phyloP scores from a whole-genome alignment of 2,888 invertebrate species.

The Halictus quadricinctus region DNA sequence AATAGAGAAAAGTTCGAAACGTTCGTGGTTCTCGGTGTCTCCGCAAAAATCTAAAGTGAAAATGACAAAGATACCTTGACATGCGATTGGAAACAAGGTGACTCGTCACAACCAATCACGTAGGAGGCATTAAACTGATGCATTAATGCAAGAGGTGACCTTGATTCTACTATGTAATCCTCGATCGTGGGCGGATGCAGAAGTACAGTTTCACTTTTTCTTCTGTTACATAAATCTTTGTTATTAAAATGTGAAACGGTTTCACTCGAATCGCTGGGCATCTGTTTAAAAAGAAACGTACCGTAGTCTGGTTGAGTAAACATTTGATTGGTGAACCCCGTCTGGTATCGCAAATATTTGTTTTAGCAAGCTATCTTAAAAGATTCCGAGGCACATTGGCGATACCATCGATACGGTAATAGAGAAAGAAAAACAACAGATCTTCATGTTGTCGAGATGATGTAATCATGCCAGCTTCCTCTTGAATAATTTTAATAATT shows the following conservation, averaged over 20 bases:
- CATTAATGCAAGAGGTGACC: slow-evolving; percentile 61
- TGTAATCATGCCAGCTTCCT: slow-evolving; percentile 3
- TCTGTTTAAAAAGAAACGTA: slow-evolving; percentile 27
- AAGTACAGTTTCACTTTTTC: slow-evolving; percentile 45
- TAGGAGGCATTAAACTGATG: slow-evolving; percentile 56
- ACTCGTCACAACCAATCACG: slow-evolving; percentile 56
- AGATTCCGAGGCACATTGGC: not conserved
- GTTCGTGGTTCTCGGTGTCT: not conserved
- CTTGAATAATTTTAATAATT: not conserved
- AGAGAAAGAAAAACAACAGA: not conserved
- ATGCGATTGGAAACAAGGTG: slow-evolving; percentile 60
- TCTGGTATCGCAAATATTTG: slow-evolving; percentile 21
- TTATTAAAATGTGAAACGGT: slow-evolving; percentile 8
- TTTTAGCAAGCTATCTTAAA: slow-evolving; percentile 9
- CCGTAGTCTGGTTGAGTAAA: slow-evolving; percentile 8
- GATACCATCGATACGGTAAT: not conserved
- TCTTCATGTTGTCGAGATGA: not conserved
- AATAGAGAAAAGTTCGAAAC: not conserved
- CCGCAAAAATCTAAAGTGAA: slow-evolving; percentile 23
- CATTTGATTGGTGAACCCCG: slow-evolving; percentile 10
- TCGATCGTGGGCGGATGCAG: slow-evolving; percentile 49
- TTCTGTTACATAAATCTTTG: slow-evolving; percentile 42
- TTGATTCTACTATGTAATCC: slow-evolving; percentile 46
- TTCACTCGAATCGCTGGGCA: slow-evolving; percentile 8
- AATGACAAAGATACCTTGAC: slow-evolving; percentile 51